phyloP scores from a whole-genome alignment of 2,113 vertebrate species.

The Progne subis region DNA sequence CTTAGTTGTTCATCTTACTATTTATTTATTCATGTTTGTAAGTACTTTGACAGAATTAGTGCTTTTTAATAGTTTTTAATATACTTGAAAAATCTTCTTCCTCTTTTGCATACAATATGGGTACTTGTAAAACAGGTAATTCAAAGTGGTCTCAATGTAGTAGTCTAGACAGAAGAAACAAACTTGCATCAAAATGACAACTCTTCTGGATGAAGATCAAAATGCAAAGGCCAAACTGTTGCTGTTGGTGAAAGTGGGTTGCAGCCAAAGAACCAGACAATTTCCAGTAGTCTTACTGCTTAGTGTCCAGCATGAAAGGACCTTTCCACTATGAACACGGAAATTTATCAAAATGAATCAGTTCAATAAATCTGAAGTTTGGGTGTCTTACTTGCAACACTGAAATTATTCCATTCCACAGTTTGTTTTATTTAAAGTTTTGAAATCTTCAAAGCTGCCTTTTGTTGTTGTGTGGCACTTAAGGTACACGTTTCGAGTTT shows the following conservation, averaged over 20 bases:
- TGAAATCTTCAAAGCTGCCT: slow-evolving; percentile 47
- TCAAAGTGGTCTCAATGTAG: slow-evolving; percentile 38
- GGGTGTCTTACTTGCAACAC: slow-evolving; percentile 57
- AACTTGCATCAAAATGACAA: slow-evolving; percentile 52
- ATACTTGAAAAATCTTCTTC: slow-evolving; percentile 72
- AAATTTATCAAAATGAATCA: not conserved
- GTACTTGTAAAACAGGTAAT: slow-evolving; percentile 59
- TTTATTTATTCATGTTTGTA: slow-evolving; percentile 72
- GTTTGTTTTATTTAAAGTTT: slow-evolving; percentile 34
- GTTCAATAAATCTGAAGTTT: slow-evolving; percentile 24
- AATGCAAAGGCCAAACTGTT: not conserved
- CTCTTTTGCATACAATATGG: slow-evolving; percentile 68
- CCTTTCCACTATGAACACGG: not conserved
- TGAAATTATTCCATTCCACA: slow-evolving; percentile 50
- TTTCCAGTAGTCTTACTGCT: not conserved
- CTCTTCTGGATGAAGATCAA: slow-evolving; percentile 31
- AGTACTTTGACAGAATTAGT: slow-evolving; percentile 69
- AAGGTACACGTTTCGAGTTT: slow-evolving; percentile 46
- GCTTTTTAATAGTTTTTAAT: slow-evolving; percentile 75
- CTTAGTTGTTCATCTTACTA: slow-evolving; percentile 53
- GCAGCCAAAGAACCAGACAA: slow-evolving; percentile 44
- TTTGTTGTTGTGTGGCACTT: slow-evolving; percentile 49
- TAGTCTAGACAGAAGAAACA: slow-evolving; percentile 50
- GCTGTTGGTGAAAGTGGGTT: slow-evolving; percentile 31
- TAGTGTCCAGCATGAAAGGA: slow-evolving; percentile 38